Evolutionary conservation across 37 sponge, comb jelly and placozoan genomes (phyloP), one percentile per base, ranked within the genome.

Genomic region (Axinella damicornis): DNA sequence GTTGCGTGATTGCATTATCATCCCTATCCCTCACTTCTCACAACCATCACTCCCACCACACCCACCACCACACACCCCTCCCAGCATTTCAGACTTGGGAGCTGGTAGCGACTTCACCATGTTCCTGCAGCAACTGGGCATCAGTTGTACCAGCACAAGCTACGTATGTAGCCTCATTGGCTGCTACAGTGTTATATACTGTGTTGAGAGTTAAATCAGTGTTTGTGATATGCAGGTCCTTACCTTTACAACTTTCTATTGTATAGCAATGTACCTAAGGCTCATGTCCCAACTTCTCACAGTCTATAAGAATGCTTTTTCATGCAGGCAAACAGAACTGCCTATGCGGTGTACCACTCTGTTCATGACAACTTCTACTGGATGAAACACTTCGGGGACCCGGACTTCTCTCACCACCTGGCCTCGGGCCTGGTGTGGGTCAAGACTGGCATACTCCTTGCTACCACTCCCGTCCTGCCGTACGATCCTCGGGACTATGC

Each of bases 61-160:
- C n/a, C n/a, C n/a, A n/a, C n/a, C n/a, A n/a, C n/a, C n/a, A n/a
- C 16, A 16, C 27, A 22, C 55, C 13, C 52, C 33, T 53, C 1
- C 53, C 69, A 84, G 83, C 40, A 69, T 94, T 16, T 0, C 0
- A 32, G 55, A 73, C 39, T 74, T 91, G 60, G 95, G 92, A 0
- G 76, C 89, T 56, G 92, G 92, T 19, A 95, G 87, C 88, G 95
- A 95, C 68, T 95, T 59, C 64, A 79, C 86, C 24, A 22, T 32
- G 1, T 95, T 92, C 61, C 40, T 85, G 1, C 95, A 95, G 62
- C 46, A 16, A n/a, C 56, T 79, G 36, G 95, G 95, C 22, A 89
- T 95, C n/a, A 27, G 90, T 54, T 88, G 89, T 11, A 27, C 68
- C 21, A 80, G 72, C 70, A 53, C 64, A n/a, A 32, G 33, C 30